Evolutionary conservation across 2,113 vertebrate genomes (phyloP).

Genomic region (Paracanthobrama guichenoti): DNA sequence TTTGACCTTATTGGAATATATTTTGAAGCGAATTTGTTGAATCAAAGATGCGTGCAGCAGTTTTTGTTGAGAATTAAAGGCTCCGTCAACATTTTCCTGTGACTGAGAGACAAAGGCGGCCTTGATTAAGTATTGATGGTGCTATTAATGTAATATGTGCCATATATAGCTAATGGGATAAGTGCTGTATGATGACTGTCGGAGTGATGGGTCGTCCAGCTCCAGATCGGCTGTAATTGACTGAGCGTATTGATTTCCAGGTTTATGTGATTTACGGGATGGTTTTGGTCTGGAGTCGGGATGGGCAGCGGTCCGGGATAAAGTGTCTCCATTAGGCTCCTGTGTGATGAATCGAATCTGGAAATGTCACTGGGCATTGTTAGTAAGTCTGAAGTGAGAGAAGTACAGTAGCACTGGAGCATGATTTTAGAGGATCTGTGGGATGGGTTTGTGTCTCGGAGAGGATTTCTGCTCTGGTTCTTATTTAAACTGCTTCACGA

Average conservation of each 20-base stretch:
- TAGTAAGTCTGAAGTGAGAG: constrained; percentile 37
- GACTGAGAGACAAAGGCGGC: constrained; percentile 5
- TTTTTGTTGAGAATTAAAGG: not conserved
- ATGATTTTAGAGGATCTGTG: too few species aligned
- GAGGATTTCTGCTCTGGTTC: not conserved
- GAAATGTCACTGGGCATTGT: constrained; percentile 57
- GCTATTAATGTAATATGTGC: constrained; percentile 65
- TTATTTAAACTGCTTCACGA: not conserved
- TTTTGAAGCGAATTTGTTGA: not conserved
- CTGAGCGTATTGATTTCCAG: constrained; percentile 71
- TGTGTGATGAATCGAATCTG: constrained; percentile 45
- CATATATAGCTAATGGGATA: constrained; percentile 66
- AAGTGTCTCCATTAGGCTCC: constrained; percentile 55
- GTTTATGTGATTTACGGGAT: constrained; percentile 68
- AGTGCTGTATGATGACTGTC: constrained; percentile 67
- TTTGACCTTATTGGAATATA: not conserved
- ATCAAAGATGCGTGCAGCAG: not conserved
- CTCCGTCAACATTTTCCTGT: not conserved
- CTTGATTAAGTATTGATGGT: constrained; percentile 69
- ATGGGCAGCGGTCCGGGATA: constrained; percentile 47
- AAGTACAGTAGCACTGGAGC: not conserved
- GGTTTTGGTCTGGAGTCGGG: constrained; percentile 57
- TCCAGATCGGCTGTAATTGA: constrained; percentile 66
- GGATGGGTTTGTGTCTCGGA: too few species aligned
- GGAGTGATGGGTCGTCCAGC: constrained; percentile 61